Conservation (phyloP, 2,888 invertebrate species). For the Carpatolechia fugitivella region DNA sequence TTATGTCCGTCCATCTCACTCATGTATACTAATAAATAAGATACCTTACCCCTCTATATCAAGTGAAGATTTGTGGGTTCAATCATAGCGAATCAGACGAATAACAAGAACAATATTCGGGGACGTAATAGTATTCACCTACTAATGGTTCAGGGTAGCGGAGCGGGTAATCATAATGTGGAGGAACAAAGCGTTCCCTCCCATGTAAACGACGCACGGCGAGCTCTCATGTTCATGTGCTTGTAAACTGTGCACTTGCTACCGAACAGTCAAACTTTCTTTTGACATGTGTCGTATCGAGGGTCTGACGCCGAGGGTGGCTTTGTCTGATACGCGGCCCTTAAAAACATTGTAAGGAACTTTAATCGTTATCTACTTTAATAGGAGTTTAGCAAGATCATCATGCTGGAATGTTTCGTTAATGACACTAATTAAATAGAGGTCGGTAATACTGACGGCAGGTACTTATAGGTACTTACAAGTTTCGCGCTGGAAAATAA, state of each 20-base stretch:
- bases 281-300: slow-evolving; percentile 36
- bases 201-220: slow-evolving; percentile 28
- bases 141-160: slow-evolving; percentile 63
- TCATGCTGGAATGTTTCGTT: slow-evolving; percentile 4
- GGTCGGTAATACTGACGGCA: too few species aligned
- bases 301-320: slow-evolving; percentile 52
- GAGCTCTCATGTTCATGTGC: slow-evolving; percentile 49
- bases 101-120: slow-evolving; percentile 50
- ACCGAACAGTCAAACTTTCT: slow-evolving; percentile 55
- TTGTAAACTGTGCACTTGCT: slow-evolving; percentile 32
- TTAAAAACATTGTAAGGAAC: slow-evolving; percentile 13
- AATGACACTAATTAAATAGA: background rate
- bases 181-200: slow-evolving; percentile 64
- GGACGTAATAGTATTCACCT: slow-evolving; percentile 49
- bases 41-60: too few species aligned
- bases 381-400: slow-evolving; percentile 11
- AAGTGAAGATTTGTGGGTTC: slow-evolving; percentile 27
- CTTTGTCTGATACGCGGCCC: slow-evolving; percentile 22
- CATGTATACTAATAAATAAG: background rate
- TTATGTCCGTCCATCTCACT: too few species aligned
- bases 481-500: slow-evolving; percentile 17
- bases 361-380: slow-evolving; percentile 14
- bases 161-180: slow-evolving; percentile 66
- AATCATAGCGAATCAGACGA: slow-evolving; percentile 37
- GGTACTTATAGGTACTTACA: too few species aligned